These are phyloP conservation scores for Invenusta paracnida DNA, from an alignment of 2,888 invertebrate genomes.

Conservation along the genomic window DNA sequence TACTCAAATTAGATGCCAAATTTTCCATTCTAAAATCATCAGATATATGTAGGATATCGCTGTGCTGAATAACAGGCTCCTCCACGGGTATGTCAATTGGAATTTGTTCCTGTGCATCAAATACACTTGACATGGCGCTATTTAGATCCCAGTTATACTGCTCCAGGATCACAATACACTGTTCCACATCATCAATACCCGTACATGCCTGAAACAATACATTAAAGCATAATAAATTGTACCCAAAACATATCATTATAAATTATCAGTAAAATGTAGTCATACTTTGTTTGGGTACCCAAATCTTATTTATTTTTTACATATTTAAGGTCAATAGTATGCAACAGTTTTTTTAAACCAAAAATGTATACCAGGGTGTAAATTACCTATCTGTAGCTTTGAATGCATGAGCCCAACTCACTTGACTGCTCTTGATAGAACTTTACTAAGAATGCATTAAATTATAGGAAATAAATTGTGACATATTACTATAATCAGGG, in stretches of 20 bases:
- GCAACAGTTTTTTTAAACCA: no score
- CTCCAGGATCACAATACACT: constrained; percentile 56
- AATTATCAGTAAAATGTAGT: no score
- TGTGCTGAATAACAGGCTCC: not conserved
- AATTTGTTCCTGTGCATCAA: not conserved
- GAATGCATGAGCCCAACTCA: no score
- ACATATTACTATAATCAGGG: no score
- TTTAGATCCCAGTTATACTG: constrained; percentile 57
- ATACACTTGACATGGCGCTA: not conserved
- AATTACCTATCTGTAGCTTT: no score
- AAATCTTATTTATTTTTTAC: no score
- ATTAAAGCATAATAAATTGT: not conserved
- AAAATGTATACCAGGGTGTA: no score
- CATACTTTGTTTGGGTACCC: no score
- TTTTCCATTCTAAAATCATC: constrained; percentile 20
- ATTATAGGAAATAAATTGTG: no score
- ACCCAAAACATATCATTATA: not conserved
- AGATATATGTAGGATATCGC: not conserved
- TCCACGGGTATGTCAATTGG: not conserved
- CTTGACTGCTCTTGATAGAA: no score
- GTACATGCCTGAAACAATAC: constrained; percentile 53
- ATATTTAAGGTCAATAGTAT: no score
- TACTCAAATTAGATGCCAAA: not conserved
- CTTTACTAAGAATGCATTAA: no score
- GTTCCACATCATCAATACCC: constrained; percentile 56